Evolutionary conservation across 2,888 invertebrate species (phyloP).

Genomic region (Drosophila koepferae): DNA sequence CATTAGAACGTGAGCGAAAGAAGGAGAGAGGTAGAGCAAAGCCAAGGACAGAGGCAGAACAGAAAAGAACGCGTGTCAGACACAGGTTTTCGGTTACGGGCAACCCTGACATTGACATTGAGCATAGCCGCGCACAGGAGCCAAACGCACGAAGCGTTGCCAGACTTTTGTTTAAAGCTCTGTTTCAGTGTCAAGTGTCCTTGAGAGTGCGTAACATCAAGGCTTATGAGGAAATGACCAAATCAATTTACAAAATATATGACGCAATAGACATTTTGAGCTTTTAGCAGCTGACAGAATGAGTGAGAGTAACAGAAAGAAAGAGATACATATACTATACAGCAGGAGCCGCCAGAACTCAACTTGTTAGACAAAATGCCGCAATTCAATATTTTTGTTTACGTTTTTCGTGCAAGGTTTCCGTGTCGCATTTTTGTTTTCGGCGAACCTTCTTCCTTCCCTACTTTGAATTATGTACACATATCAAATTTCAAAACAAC

Average conservation of each 20-base stretch:
- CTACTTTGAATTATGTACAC: slow-evolving; percentile 8
- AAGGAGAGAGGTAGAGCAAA: background rate
- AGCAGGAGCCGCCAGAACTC: background rate
- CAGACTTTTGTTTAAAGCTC: slow-evolving; percentile 30
- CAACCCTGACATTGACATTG: slow-evolving; percentile 65
- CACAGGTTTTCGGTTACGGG: slow-evolving; percentile 47
- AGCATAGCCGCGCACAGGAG: slow-evolving; percentile 32
- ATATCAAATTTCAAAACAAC: slow-evolving; percentile 67
- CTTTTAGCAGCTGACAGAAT: background rate
- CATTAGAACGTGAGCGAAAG: background rate
- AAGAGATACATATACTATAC: background rate
- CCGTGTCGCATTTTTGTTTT: background rate
- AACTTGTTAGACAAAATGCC: slow-evolving; percentile 47
- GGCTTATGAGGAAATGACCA: background rate
- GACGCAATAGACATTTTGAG: slow-evolving; percentile 55
- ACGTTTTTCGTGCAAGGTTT: slow-evolving; percentile 45
- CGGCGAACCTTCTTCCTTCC: slow-evolving; percentile 18
- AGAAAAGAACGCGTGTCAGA: slow-evolving; percentile 2
- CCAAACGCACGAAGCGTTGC: slow-evolving; percentile 44
- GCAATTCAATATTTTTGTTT: slow-evolving; percentile 35
- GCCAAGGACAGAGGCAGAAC: background rate
- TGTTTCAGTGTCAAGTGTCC: slow-evolving; percentile 47
- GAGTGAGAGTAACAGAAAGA: background rate
- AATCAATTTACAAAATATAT: slow-evolving; percentile 37
- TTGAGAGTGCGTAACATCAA: slow-evolving; percentile 31